A percentile compares a stretch with the other conserved stretches of the same genome.
Conservation (phyloP, 64 coral and sea anemone species). For the Hydrozoanthus tunicans region DNA sequence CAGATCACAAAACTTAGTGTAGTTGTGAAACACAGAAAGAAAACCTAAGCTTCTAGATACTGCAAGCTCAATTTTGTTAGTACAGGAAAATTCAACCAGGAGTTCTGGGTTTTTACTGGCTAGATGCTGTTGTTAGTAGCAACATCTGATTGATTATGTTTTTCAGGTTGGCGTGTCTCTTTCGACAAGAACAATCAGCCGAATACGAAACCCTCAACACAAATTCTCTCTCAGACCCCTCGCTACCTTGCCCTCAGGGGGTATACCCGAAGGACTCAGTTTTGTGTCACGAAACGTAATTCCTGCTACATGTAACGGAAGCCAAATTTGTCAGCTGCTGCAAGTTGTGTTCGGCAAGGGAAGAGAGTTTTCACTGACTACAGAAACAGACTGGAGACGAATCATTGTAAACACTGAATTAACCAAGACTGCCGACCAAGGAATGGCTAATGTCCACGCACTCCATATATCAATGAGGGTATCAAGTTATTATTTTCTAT, state of each 20-base stretch:
- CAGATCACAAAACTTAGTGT: no score
- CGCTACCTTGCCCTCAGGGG: conserved; percentile 20
- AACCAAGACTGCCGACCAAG: conserved; percentile 49
- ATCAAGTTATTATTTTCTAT: neutral
- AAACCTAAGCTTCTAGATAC: no score
- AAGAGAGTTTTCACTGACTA: conserved; percentile 31
- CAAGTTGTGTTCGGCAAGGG: conserved; percentile 57
- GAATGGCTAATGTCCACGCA: conserved; percentile 10
- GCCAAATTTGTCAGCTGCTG: conserved; percentile 62
- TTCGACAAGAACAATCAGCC: conserved; percentile 62
- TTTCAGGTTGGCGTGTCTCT: conserved; percentile 80
- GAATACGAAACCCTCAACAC: conserved; percentile 20
- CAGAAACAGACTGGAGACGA: conserved; percentile 16
- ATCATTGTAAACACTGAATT: conserved; percentile 26
- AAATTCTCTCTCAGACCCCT: conserved; percentile 59
- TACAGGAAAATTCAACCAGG: no score
- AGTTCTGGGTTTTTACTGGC: no score
- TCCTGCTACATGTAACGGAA: conserved; percentile 40
- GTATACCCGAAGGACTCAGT: conserved; percentile 72
- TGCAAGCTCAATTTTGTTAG: no score
- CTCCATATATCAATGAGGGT: conserved; percentile 73
- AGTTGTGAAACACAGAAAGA: no score
- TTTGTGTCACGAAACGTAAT: conserved; percentile 60
- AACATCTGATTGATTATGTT: neutral
- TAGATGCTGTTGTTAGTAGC: no score